Conservation (phyloP, 2,113 vertebrate species). For the Gambusia holbrooki region DNA sequence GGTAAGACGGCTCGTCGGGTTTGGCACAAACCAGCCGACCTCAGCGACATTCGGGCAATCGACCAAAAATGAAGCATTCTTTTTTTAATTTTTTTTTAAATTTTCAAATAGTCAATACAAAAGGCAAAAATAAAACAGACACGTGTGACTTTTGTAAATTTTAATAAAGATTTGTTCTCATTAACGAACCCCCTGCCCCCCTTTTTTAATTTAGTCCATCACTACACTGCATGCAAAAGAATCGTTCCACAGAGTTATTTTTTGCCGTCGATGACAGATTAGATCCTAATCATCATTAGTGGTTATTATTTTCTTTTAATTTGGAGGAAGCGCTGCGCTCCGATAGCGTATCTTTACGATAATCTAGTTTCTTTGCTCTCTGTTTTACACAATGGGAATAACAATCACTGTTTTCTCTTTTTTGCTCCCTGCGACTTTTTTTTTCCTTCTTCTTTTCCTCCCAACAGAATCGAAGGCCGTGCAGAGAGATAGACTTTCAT, state of each 20-base stretch:
- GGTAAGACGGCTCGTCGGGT: background rate
- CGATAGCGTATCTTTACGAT: background rate
- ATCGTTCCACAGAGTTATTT: background rate
- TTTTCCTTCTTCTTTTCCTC: constrained; percentile 6
- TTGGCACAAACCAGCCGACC: background rate
- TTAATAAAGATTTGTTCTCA: background rate
- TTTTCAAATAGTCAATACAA: background rate
- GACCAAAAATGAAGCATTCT: background rate
- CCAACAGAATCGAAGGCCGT: constrained; percentile 12
- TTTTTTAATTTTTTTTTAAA: background rate
- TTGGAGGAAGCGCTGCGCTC: background rate
- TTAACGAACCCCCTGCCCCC: background rate
- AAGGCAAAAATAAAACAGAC: background rate
- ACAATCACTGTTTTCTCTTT: background rate
- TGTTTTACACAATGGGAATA: background rate
- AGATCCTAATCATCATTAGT: constrained; percentile 4
- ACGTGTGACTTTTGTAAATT: background rate
- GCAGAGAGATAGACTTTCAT: background rate
- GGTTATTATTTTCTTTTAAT: constrained; percentile 9
- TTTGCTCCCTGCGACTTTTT: background rate
- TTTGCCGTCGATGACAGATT: background rate
- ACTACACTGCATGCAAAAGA: background rate
- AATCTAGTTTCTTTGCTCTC: background rate
- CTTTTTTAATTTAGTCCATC: background rate
- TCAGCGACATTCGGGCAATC: background rate